Evolutionary conservation across 1,140 invertebrate species (phyloP), one percentile per base, ranked within the genome.

Genomic region (Anadara kagoshimensis): DNA sequence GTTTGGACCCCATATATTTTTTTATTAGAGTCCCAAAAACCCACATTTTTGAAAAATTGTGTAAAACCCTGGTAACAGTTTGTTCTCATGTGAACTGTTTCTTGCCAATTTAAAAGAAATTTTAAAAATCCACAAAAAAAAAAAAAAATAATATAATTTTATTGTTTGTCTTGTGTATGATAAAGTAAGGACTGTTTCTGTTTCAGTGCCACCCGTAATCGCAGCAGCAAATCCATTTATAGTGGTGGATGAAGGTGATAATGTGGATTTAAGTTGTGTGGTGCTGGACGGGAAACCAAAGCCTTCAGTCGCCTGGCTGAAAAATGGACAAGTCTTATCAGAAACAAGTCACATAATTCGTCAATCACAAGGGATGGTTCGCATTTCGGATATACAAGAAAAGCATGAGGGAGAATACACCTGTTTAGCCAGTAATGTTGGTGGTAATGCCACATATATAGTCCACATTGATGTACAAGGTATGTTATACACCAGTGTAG

Each of bases 201-300:
- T 75, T 83, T 58, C 75, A 89, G 87, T 87, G 24, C 73, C 80
- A 0, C 88, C 88, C n/a, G 58, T 87, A 24, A 86, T 89, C 45
- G 84, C 82, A 18, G 87, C 84, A 67, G 84, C 82, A n/a, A 82
- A 81, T 59, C 86, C 87, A 18, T 79, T 76, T 53, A 68, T 88
- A 8, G 80, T 83, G 22, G 81, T 85, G 10, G 73, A 82, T 0
- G 69, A 78, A 18, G 88, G 88, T 1, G 75, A 84, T 7, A 79
- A 68, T 70, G 80, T 85, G 2, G 69, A 81, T 41, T 62, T 90
- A 49, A 78, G 84, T 43, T 91, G 91, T 83, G 85, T 91, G 10
- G 58, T 91, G n/a, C 65, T 90, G 10, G 67, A 86, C 14, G 90
- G 90, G 10, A 90, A 87, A 59, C 91, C 91, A 12, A 83, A 76